Conservation (phyloP, 2,797 vertebrate genomes). For the Schizothorax lantsangensis region DNA sequence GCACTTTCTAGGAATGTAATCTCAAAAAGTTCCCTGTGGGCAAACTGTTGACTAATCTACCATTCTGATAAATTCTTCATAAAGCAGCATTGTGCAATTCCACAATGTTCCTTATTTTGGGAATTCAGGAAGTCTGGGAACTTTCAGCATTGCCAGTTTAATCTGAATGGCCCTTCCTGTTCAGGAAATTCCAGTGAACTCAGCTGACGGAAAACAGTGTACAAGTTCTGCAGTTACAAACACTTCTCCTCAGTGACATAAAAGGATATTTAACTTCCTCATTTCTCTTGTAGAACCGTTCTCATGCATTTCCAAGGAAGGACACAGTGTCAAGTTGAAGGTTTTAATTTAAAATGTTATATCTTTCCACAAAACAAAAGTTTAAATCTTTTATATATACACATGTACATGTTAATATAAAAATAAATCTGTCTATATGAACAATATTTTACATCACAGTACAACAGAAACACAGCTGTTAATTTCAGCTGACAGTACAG, state of each 20-base stretch:
- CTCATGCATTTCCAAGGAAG: slow-evolving; percentile 18
- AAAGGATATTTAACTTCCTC: slow-evolving; percentile 33
- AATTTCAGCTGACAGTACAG: slow-evolving; percentile 13
- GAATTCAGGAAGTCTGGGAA: slow-evolving; percentile 64
- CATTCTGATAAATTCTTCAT: slow-evolving; percentile 28
- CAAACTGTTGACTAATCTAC: slow-evolving; percentile 3
- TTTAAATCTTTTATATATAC: slow-evolving; percentile 74
- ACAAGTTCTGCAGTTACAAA: slow-evolving; percentile 15
- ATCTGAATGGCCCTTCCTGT: slow-evolving; percentile 57
- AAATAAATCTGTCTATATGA: slow-evolving; percentile 84
- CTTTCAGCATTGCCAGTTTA: slow-evolving; percentile 70
- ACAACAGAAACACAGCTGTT: slow-evolving; percentile 68
- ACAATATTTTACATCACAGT: slow-evolving; percentile 82
- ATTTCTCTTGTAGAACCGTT: neutral
- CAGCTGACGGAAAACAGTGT: slow-evolving; percentile 57
- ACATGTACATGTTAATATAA: slow-evolving; percentile 78
- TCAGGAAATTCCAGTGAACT: slow-evolving; percentile 72
- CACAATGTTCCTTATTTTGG: slow-evolving; percentile 42
- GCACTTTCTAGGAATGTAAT: slow-evolving; percentile 12
- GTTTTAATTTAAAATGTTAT: slow-evolving; percentile 75
- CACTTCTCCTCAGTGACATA: slow-evolving; percentile 46
- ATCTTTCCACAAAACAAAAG: slow-evolving; percentile 67
- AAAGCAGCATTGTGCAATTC: slow-evolving; percentile 34
- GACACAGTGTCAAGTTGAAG: slow-evolving; percentile 44
- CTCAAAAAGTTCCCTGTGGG: neutral